phyloP scores from a whole-genome alignment of 2,888 invertebrate species.

The Hofmannophila pseudospretella region DNA sequence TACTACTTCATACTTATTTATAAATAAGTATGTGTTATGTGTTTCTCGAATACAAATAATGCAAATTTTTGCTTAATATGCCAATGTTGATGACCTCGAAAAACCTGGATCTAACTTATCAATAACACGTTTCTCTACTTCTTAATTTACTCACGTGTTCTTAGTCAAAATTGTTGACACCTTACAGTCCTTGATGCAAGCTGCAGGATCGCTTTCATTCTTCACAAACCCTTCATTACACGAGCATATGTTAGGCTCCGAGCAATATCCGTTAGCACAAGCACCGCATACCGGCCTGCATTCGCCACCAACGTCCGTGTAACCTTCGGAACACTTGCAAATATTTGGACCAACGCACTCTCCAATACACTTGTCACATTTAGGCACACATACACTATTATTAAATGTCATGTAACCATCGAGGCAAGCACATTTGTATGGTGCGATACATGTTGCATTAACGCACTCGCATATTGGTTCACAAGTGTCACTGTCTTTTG shows the following conservation, averaged over 20 bases:
- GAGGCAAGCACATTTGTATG: slow-evolving; percentile 18
- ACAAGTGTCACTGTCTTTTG: slow-evolving; percentile 6
- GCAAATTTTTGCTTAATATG: too few relatives aligned
- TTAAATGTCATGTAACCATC: slow-evolving; percentile 12
- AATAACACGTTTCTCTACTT: too few relatives aligned
- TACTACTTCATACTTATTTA: too few relatives aligned
- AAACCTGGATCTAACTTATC: too few relatives aligned
- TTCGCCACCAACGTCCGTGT: slow-evolving; percentile 31
- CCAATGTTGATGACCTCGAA: too few relatives aligned
- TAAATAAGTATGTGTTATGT: too few relatives aligned
- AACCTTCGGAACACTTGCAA: slow-evolving; percentile 78
- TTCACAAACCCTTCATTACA: slow-evolving; percentile 51
- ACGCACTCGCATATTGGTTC: slow-evolving; percentile 6
- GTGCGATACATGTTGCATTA: slow-evolving; percentile 15
- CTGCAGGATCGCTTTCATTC: slow-evolving; percentile 9
- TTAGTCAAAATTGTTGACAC: too few relatives aligned
- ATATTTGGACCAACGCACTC: slow-evolving; percentile 78
- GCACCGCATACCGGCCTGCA: slow-evolving; percentile 32
- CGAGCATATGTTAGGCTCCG: slow-evolving; percentile 55
- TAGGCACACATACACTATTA: slow-evolving; percentile 14
- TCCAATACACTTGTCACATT: slow-evolving; percentile 55
- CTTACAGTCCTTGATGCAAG: slow-evolving; percentile 18
- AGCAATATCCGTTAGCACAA: slow-evolving; percentile 10
- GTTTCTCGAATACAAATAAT: too few relatives aligned
- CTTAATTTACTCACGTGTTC: too few relatives aligned